Evolutionary conservation across 2,888 invertebrate genomes (phyloP).

Genomic region (Acholoe squamosa): DNA sequence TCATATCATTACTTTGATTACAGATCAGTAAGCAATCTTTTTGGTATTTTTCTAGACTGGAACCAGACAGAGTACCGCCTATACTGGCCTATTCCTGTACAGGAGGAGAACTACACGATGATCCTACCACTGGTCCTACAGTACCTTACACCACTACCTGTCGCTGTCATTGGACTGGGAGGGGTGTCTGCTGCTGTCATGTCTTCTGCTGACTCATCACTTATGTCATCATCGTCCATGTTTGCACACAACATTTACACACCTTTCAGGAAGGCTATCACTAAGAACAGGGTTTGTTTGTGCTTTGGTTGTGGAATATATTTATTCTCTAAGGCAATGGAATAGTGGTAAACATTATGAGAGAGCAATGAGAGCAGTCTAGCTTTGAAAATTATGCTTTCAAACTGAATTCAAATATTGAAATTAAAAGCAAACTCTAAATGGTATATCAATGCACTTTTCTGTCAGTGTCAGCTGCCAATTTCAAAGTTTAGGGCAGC

Average conservation of each 20-base stretch:
- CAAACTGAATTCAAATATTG: too few species aligned
- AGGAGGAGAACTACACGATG: conserved; percentile 89
- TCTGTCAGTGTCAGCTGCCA: too few species aligned
- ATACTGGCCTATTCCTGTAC: conserved; percentile 57
- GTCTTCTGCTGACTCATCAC: conserved; percentile 68
- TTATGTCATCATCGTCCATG: conserved; percentile 69
- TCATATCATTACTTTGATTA: too few species aligned
- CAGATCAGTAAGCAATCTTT: too few species aligned
- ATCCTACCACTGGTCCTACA: conserved; percentile 97
- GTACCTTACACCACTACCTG: conserved; percentile 95
- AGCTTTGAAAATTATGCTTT: too few species aligned
- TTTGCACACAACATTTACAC: conserved; percentile 69
- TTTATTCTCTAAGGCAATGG: too few species aligned
- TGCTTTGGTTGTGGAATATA: too few species aligned
- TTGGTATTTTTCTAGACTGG: conserved; percentile 68
- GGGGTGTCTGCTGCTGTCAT: conserved; percentile 93
- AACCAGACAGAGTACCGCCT: conserved; percentile 66
- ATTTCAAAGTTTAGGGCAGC: too few species aligned
- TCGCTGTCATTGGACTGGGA: conserved; percentile 97
- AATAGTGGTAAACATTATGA: too few species aligned
- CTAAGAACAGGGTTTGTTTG: conserved; percentile 35
- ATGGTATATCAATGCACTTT: too few species aligned
- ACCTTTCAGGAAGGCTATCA: conserved; percentile 61
- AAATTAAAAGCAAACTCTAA: too few species aligned
- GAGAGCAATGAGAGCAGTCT: too few species aligned